Percentiles rank a stretch among this genome's conserved stretches.
Evolutionary conservation across 2,113 vertebrate genomes (phyloP).

Genomic region (Nycticebus coucang): DNA sequence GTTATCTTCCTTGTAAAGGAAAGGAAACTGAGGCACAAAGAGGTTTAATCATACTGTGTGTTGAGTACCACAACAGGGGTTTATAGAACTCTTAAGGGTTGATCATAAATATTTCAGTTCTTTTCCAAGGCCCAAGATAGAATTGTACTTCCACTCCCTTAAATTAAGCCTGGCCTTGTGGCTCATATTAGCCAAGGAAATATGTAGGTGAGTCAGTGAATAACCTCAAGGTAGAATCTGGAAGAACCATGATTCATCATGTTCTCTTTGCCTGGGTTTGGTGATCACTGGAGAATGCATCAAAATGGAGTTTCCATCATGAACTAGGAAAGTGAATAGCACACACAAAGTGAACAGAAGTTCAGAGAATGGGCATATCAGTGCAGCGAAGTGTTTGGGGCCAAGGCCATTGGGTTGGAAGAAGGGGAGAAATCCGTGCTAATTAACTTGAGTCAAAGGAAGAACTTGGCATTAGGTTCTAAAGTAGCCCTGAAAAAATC

Average conservation of each 20-base stretch:
- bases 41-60: background rate
- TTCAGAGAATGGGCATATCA: background rate
- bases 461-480: background rate
- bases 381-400: background rate
- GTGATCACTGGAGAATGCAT: background rate
- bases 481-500: conserved; percentile 25
- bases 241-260: background rate
- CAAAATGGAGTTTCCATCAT: background rate
- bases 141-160: background rate
- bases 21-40: background rate
- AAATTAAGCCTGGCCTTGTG: background rate
- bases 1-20: background rate
- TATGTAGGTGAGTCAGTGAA: background rate
- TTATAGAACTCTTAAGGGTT: background rate
- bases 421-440: background rate
- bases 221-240: background rate
- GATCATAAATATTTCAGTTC: background rate
- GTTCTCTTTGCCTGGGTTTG: background rate
- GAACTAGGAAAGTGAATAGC: background rate
- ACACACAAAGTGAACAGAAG: background rate
- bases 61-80: background rate
- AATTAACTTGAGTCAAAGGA: background rate
- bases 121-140: background rate
- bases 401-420: background rate
- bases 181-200: background rate